Evolutionary conservation across 2,113 vertebrate species (phyloP).

Genomic region (Atrichornis clamosus): DNA sequence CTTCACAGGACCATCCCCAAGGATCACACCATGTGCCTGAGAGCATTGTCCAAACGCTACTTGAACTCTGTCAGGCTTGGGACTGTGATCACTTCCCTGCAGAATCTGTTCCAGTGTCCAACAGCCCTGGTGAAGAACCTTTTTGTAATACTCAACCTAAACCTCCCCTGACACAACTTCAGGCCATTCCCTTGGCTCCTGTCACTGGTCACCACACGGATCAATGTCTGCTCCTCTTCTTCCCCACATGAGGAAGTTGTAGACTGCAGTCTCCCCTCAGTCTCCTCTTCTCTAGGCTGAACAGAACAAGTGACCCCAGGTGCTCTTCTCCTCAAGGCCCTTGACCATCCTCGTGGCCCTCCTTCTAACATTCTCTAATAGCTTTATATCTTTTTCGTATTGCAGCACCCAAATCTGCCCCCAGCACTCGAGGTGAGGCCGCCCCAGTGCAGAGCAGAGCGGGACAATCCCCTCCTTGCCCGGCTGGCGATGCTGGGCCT

Average conservation of each 20-base stretch:
- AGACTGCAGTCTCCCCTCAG: accelerated
- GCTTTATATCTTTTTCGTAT: background rate
- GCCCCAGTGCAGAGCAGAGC: background rate
- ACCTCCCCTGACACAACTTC: background rate
- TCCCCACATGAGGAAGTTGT: accelerated
- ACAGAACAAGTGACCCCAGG: background rate
- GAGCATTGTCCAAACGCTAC: background rate
- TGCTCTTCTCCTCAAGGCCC: background rate
- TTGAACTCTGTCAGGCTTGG: background rate
- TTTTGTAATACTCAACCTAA: background rate
- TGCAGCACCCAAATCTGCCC: background rate
- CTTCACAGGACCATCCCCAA: too few relatives aligned
- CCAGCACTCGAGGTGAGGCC: background rate
- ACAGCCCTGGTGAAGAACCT: accelerated
- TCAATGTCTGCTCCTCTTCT: background rate
- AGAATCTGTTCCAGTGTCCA: background rate
- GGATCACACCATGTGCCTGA: accelerated
- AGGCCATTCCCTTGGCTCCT: accelerated
- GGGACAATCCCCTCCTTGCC: background rate
- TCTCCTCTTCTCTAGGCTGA: background rate
- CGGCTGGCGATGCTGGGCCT: accelerated
- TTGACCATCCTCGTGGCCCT: background rate
- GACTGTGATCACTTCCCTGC: background rate
- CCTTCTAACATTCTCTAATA: background rate
- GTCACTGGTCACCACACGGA: background rate